Evolutionary conservation across 2,113 vertebrate genomes (phyloP), one percentile per base, ranked within the genome.

Genomic region (Pomatostomus ruficeps): DNA sequence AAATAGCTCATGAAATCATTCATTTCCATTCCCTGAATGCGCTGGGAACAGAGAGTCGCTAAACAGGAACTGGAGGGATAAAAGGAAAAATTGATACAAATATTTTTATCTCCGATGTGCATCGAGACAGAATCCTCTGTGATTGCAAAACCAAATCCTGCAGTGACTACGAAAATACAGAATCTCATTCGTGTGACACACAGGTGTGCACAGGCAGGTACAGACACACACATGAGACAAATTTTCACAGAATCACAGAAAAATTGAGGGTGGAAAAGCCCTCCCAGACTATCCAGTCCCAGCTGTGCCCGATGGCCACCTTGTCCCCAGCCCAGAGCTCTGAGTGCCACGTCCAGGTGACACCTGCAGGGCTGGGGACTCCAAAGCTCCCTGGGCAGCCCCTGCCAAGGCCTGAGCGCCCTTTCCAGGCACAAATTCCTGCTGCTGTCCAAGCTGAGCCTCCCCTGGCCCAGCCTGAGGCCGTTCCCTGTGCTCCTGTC

Each of bases 241-340:
- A 48, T 81, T 35, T 42, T 20, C 62, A 55, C 18, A 55, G 14
- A 48, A 48, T 36, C 8, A 5, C n/a, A 7, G 6, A 0, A 6
- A n/a, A 42, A 42, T 42, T 20, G 14, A 5, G 25, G n/a, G 0
- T 82, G 78, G 87, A 6, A 54, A 12, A 82, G 13, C 11, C 25
- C 22, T 88, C 25, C 18, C 4, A 72, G 49, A 0, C 3, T 42
- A 15, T 0, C 0, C 0, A 73, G 12, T 0, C 8, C 59, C 0
- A 43, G 4, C 67, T 45, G 77, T 51, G 33, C 14, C 85, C 43
- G 0, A 4, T 16, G 0, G 1, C 59, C 59, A 66, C 38, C 61
- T 24, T 52, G 52, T 28, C 10, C 7, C 85, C 48, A 65, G 51
- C 57, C 48, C 81, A 63, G 68, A 73, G 58, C 70, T 0, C 76